Conservation (phyloP, 2,888 invertebrate genomes). For the Uloborus plumipes region DNA sequence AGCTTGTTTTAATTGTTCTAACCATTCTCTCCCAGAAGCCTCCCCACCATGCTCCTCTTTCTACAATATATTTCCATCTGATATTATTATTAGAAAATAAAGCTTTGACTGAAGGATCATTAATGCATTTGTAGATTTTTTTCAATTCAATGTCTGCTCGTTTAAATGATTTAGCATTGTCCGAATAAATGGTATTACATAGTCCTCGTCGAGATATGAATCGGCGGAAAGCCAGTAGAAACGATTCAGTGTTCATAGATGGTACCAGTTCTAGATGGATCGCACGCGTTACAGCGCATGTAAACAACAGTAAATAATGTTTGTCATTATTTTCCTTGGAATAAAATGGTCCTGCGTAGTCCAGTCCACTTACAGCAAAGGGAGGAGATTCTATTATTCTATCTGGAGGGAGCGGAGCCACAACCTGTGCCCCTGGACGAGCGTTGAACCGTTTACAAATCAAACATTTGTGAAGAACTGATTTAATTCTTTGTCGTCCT, state of each 20-base stretch:
- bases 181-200: constrained; percentile 69
- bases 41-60: constrained; percentile 72
- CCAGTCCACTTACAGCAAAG: constrained; percentile 69
- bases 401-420: constrained; percentile 9
- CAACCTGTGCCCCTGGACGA: not conserved
- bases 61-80: constrained; percentile 70
- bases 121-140: constrained; percentile 66
- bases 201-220: constrained; percentile 69
- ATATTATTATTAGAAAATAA: constrained; percentile 47
- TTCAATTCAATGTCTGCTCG: constrained; percentile 68
- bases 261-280: constrained; percentile 71
- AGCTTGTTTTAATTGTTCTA: constrained; percentile 70
- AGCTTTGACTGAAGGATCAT: constrained; percentile 14
- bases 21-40: constrained; percentile 72
- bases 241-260: constrained; percentile 68
- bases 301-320: constrained; percentile 70
- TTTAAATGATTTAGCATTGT: constrained; percentile 72
- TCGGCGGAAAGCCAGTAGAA: constrained; percentile 68
- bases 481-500: constrained; percentile 12
- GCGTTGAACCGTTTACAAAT: constrained; percentile 7
- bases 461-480: not conserved
- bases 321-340: not conserved
- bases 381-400: not conserved
- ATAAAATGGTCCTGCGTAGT: constrained; percentile 70
- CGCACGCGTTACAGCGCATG: constrained; percentile 71